These are phyloP conservation scores for Muscina levida DNA, from an alignment of 2,888 invertebrate species.

Conservation along the genomic window DNA sequence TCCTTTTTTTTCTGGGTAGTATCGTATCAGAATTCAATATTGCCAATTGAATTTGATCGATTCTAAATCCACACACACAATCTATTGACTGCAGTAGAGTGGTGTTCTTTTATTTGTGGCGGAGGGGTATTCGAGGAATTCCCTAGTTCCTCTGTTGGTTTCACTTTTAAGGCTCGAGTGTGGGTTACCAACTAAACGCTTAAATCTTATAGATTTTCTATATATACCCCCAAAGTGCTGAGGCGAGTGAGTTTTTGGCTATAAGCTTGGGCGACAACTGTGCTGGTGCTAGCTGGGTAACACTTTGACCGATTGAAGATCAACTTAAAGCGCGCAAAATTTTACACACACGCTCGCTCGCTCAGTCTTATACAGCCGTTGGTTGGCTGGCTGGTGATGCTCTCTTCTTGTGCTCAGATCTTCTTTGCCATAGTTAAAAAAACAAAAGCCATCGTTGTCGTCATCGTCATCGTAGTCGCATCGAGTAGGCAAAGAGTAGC, in stretches of 20 bases:
- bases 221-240: conserved; percentile 77
- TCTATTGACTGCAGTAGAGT: conserved; percentile 59
- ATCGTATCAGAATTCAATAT: conserved; percentile 78
- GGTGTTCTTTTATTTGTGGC: conserved; percentile 52
- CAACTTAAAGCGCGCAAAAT: conserved; percentile 65
- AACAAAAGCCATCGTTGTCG: no score
- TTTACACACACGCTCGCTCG: conserved; percentile 53
- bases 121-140: conserved; percentile 42
- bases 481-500: conserved; percentile 49
- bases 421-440: no score
- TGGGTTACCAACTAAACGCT: conserved; percentile 80
- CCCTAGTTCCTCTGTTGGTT: conserved; percentile 70
- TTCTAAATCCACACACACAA: conserved; percentile 63
- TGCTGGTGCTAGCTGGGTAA: conserved; percentile 68
- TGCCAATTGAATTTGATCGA: conserved; percentile 77
- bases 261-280: conserved; percentile 76
- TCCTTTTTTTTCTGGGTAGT: conserved; percentile 44
- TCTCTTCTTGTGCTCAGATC: conserved; percentile 5
- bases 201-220: conserved; percentile 79
- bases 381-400: conserved; percentile 32
- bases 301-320: conserved; percentile 73
- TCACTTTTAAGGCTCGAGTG: conserved; percentile 78
- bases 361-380: conserved; percentile 21
- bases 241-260: conserved; percentile 67
- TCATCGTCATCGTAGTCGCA: no score